These are phyloP conservation scores for Pheosia gnoma DNA, from an alignment of 2,888 invertebrate species.

Conservation along the genomic window DNA sequence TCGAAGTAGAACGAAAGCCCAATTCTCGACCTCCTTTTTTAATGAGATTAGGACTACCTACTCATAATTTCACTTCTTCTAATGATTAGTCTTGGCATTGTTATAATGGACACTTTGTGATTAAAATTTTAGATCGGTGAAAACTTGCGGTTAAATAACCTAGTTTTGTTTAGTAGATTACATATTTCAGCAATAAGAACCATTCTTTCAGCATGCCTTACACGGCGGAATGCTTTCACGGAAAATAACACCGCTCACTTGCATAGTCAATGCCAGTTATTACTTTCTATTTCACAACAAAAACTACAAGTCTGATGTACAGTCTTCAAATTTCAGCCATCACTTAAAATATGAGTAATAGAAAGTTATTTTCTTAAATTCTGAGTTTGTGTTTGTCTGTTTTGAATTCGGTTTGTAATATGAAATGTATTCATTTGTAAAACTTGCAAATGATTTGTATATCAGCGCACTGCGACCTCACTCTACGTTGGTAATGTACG, in stretches of 20 bases:
- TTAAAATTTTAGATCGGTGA: neutral
- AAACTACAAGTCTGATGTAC: constrained; percentile 22
- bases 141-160: neutral
- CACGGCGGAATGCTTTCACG: constrained; percentile 37
- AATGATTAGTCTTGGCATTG: neutral
- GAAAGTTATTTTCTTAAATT: constrained; percentile 12
- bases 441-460: constrained; percentile 7
- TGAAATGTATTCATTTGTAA: neutral
- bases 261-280: constrained; percentile 29
- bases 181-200: constrained; percentile 34
- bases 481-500: neutral
- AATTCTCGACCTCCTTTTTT: constrained; percentile 23
- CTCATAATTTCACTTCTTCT: constrained; percentile 2
- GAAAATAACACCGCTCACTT: constrained; percentile 28
- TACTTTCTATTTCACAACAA: constrained; percentile 46
- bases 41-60: constrained; percentile 8
- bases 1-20: constrained; percentile 25
- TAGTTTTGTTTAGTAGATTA: constrained; percentile 12
- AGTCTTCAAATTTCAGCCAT: constrained; percentile 15
- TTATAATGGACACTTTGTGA: neutral
- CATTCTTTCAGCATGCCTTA: constrained; percentile 33
- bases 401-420: neutral
- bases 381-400: constrained; percentile 7
- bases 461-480: neutral
- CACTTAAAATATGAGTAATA: constrained; percentile 21